A percentile compares a stretch with the other conserved stretches of the same genome.
Evolutionary conservation across 2,888 invertebrate species (phyloP).

Genomic region (Ligdia adustata): DNA sequence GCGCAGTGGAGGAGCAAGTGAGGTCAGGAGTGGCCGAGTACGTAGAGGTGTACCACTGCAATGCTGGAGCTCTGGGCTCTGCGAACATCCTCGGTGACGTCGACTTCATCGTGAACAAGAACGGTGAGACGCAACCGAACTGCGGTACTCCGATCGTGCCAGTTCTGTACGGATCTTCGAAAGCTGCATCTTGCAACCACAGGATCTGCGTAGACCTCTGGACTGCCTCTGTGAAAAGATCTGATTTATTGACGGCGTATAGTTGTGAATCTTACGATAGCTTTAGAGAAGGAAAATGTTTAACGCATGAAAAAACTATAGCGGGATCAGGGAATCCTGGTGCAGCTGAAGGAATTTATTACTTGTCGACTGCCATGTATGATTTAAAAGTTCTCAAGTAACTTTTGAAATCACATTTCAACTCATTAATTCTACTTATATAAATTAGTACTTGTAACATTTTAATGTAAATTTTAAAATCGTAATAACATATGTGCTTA

Average conservation of each 20-base stretch:
- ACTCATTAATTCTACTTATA: too few species aligned
- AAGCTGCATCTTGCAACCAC: conserved; percentile 71
- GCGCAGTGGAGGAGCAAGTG: conserved; percentile 69
- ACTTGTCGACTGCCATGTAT: conserved; percentile 64
- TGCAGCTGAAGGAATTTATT: conserved; percentile 65
- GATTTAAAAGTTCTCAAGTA: conserved; percentile 31
- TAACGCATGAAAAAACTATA: conserved; percentile 47
- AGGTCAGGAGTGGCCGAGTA: conserved; percentile 82
- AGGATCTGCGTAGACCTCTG: conserved; percentile 66
- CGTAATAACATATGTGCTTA: too few species aligned
- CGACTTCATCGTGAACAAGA: conserved; percentile 85
- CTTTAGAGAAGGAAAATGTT: conserved; percentile 58
- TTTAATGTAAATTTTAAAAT: too few species aligned
- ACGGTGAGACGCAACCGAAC: conserved; percentile 82
- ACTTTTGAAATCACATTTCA: too few species aligned
- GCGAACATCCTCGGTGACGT: conserved; percentile 78
- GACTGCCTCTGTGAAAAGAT: conserved; percentile 62
- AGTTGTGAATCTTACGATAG: conserved; percentile 65
- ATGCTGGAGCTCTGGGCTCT: conserved; percentile 79
- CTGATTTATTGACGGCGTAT: conserved; percentile 59
- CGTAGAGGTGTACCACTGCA: conserved; percentile 86
- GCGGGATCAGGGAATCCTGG: conserved; percentile 75
- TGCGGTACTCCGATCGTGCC: conserved; percentile 71
- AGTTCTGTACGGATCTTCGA: conserved; percentile 63
- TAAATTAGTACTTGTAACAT: too few species aligned